phyloP scores from a whole-genome alignment of 1,140 invertebrate species.

The Acromyrmex heyeri region DNA sequence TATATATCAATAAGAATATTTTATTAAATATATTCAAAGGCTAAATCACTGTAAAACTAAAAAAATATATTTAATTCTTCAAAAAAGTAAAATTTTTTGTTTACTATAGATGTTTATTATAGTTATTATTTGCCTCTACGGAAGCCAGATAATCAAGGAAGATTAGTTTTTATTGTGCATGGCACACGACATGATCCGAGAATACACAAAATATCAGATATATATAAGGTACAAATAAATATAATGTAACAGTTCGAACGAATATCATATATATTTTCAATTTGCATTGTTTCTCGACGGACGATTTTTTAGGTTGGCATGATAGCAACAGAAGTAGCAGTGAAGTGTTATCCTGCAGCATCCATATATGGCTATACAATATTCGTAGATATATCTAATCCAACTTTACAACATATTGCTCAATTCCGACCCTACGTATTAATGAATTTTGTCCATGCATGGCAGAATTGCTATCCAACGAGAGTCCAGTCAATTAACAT shows the following conservation, averaged over 20 bases:
- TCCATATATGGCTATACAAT: not conserved
- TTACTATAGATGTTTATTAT: conserved; percentile 23
- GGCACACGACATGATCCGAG: conserved; percentile 88
- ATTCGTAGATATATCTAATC: not conserved
- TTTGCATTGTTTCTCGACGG: not conserved
- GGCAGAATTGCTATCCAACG: not conserved
- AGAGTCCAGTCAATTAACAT: not conserved
- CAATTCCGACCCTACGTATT: not conserved
- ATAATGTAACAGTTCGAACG: not conserved
- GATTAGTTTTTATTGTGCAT: conserved; percentile 88
- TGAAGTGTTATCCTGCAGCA: not conserved
- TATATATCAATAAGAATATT: not conserved
- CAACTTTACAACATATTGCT: not conserved
- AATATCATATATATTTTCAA: not conserved
- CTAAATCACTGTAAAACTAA: not conserved
- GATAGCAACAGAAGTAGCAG: conserved; percentile 88
- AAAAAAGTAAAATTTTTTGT: not conserved
- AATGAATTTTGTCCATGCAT: not conserved
- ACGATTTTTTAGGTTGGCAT: conserved; percentile 84
- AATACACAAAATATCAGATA: conserved; percentile 87
- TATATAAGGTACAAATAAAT: conserved; percentile 86
- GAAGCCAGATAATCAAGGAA: conserved; percentile 85
- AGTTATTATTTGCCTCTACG: conserved; percentile 85
- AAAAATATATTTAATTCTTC: not conserved
- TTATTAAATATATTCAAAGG: not conserved